Base-by-base conservation (phyloP, 2,888 invertebrate genomes). In the Rhogogaster chlorosoma region DNA sequence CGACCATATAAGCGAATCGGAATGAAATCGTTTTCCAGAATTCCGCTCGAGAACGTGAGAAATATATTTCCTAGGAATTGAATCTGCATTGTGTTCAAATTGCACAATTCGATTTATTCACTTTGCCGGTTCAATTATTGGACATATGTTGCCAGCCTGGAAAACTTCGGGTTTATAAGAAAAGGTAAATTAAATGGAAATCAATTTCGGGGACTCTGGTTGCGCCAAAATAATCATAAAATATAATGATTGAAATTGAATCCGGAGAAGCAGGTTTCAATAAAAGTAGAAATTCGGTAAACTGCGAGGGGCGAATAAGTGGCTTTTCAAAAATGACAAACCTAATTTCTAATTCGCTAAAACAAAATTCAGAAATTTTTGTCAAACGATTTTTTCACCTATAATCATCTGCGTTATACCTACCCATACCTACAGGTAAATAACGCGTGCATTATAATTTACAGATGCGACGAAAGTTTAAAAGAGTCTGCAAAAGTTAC, bases 391-490 rank as follows among this genome's bases (percentile, higher is more conserved):
- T 49, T 18, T 18, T 5, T 49, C 49, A 18, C 26, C 2, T 61
- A 22, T 1, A 26, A 61, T 6, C 26, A 10, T 26, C n/a, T 22
- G 22, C n/a, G 5, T 61, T 61, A 22, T 61, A 61, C n/a, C n/a
- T 61, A 61, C 26, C 3, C 1, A 61, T 4, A 61, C 7, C 4
- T 18, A 1, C 29, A 12, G 12, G 18, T 32, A 67, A 15, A 70
- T 70, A 36, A 12, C 22, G 10, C 67, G 42, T 42, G 71, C 38
- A 71, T 71, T 42, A 71, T 42, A n/a, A n/a, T n/a, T n/a, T n/a
- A n/a, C n/a, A 22, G 71, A 71, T 22, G n/a, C 71, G 71, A 38
- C 26, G 38, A 73, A 42, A 73, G 71, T 73, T 42, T 42, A 10
- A 0, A 42, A 38, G 2, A 73, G 38, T 42, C 22, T 77, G 49